Conservation (phyloP, 2,113 vertebrate species). For the Spilogale gracilis region DNA sequence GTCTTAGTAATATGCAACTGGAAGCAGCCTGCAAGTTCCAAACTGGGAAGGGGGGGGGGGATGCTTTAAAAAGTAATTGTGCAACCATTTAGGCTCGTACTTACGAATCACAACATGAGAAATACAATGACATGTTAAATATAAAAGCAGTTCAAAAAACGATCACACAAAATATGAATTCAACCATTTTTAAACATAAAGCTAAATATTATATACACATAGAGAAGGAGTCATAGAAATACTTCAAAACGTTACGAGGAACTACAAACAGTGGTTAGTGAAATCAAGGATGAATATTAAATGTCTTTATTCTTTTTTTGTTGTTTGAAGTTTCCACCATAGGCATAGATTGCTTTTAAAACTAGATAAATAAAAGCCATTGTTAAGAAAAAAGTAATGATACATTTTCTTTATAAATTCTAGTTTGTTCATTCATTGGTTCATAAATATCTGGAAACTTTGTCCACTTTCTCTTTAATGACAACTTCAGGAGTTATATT, state of each 20-base stretch:
- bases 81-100: neutral
- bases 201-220: neutral
- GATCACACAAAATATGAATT: neutral
- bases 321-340: neutral
- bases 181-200: neutral
- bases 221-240: slow-evolving; percentile 25
- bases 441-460: slow-evolving; percentile 6
- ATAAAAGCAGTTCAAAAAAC: slow-evolving; percentile 34
- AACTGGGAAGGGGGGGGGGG: neutral
- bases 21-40: neutral
- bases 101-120: neutral
- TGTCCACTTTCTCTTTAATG: neutral
- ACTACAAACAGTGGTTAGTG: neutral
- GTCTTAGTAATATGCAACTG: neutral
- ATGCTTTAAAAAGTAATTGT: neutral
- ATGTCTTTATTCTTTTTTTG: neutral
- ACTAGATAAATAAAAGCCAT: neutral
- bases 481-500: neutral
- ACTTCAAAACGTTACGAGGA: neutral
- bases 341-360: neutral
- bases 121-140: neutral
- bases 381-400: neutral
- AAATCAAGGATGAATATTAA: slow-evolving; percentile 28
- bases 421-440: neutral
- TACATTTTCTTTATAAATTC: neutral